phyloP scores from a whole-genome alignment of 1,140 invertebrate genomes.

The Tetranychus cinnabarinus region DNA sequence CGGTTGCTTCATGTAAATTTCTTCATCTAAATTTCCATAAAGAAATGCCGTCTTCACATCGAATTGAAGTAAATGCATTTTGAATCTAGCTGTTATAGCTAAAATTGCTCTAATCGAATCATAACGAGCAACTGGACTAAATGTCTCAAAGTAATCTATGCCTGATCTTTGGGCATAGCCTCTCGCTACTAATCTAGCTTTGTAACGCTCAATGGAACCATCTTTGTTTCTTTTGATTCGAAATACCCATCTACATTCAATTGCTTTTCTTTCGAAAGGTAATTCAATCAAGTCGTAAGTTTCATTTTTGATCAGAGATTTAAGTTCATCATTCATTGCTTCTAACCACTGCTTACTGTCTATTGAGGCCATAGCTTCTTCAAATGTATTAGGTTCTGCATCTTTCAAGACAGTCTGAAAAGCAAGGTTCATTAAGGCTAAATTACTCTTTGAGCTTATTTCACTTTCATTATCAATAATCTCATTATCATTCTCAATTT shows the following conservation, averaged over 20 bases:
- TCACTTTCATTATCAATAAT: too few relatives aligned
- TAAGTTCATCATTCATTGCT: slow-evolving; percentile 5
- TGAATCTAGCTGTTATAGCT: not conserved
- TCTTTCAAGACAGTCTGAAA: too few relatives aligned
- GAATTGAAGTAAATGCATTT: not conserved
- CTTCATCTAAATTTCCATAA: slow-evolving; percentile 1
- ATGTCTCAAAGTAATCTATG: slow-evolving; percentile 4
- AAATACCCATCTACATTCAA: slow-evolving; percentile 7
- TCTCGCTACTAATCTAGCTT: slow-evolving; percentile 6
- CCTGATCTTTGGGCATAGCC: slow-evolving; percentile 1
- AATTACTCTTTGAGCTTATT: too few relatives aligned
- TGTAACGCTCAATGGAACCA: slow-evolving; percentile 2
- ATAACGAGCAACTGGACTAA: slow-evolving; percentile 2
- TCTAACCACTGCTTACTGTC: not conserved
- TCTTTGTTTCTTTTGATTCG: slow-evolving; percentile 2
- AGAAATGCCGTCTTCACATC: slow-evolving; percentile 8
- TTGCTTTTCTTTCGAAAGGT: not conserved
- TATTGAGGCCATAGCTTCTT: not conserved
- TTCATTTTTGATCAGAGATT: not conserved
- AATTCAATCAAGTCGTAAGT: slow-evolving; percentile 1
- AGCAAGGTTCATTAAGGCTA: too few relatives aligned
- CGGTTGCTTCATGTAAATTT: slow-evolving; percentile 12
- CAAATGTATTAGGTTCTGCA: not conserved
- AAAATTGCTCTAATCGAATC: not conserved
- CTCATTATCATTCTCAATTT: too few relatives aligned